These are phyloP conservation scores for Ambastaia sidthimunki DNA, from an alignment of 2,797 vertebrate genomes.

Conservation along the genomic window DNA sequence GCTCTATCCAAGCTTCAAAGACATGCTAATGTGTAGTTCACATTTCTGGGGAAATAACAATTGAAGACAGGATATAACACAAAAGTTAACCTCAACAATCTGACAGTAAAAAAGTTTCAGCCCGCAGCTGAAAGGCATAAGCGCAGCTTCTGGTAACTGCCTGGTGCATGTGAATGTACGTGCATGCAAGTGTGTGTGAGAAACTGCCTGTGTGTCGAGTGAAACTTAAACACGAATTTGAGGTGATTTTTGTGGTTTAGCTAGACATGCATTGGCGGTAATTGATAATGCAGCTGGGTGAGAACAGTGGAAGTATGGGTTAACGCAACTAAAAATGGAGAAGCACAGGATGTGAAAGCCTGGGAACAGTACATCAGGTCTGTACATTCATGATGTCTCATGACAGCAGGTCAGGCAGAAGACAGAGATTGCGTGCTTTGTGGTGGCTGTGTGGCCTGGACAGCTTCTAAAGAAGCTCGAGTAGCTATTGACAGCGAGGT, in stretches of 20 bases:
- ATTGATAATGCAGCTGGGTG: constrained; percentile 46
- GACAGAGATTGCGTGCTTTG: constrained; percentile 12
- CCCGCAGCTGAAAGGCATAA: constrained; percentile 42
- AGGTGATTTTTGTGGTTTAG: constrained; percentile 57
- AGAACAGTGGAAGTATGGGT: constrained; percentile 46
- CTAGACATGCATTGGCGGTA: constrained; percentile 56
- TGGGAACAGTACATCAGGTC: constrained; percentile 43
- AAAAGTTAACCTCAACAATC: constrained; percentile 60
- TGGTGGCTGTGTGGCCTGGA: constrained; percentile 12
- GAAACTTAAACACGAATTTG: constrained; percentile 53
- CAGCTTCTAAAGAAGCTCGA: constrained; percentile 2
- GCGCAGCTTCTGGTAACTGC: constrained; percentile 80
- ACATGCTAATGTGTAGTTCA: constrained; percentile 19
- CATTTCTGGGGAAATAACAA: constrained; percentile 43
- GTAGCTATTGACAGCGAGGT: constrained; percentile 11
- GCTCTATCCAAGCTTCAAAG: constrained; percentile 26
- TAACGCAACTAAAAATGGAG: constrained; percentile 29
- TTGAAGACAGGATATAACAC: constrained; percentile 73
- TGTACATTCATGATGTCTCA: neutral
- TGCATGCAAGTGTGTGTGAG: constrained; percentile 38
- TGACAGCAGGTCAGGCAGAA: constrained; percentile 24
- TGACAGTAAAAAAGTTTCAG: constrained; percentile 38
- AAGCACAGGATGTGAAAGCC: constrained; percentile 54
- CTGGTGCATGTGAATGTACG: constrained; percentile 60
- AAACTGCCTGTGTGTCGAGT: constrained; percentile 38